phyloP scores from a whole-genome alignment of 1,140 invertebrate genomes.

The Maniola jurtina region DNA sequence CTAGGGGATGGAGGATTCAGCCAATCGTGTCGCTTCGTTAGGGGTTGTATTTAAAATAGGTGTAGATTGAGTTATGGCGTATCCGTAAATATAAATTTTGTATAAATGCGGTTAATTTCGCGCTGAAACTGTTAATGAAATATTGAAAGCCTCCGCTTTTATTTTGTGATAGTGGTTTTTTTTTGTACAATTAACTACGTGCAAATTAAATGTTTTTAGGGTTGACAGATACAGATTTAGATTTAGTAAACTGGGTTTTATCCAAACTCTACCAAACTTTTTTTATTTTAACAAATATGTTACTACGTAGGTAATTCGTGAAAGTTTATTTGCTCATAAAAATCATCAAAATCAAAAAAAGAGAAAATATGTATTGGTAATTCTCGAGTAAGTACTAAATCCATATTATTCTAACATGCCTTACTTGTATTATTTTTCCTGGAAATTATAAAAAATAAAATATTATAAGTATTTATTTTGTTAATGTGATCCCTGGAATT shows the following conservation, averaged over 20 bases:
- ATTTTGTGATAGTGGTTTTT: slow-evolving; percentile 14
- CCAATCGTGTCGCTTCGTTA: slow-evolving; percentile 56
- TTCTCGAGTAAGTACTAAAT: too few species aligned
- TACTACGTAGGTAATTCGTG: too few species aligned
- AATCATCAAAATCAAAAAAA: too few species aligned
- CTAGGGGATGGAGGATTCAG: slow-evolving; percentile 62
- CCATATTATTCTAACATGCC: too few species aligned
- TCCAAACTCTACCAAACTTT: background rate
- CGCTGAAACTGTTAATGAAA: slow-evolving; percentile 56
- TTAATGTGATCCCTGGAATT: too few species aligned
- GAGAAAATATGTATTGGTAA: too few species aligned
- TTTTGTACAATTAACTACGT: slow-evolving; percentile 15
- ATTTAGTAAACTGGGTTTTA: background rate
- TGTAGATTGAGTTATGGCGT: slow-evolving; percentile 76
- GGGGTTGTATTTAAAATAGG: slow-evolving; percentile 70
- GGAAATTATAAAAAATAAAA: too few species aligned
- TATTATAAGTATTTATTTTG: too few species aligned
- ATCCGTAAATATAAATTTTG: slow-evolving; percentile 66
- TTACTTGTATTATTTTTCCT: too few species aligned
- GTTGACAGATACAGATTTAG: background rate
- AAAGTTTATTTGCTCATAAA: too few species aligned
- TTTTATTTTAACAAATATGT: too few species aligned
- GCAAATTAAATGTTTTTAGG: slow-evolving; percentile 11
- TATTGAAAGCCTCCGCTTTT: slow-evolving; percentile 39
- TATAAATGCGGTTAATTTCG: slow-evolving; percentile 70